These are phyloP conservation scores for Watsonalla cultraria DNA, from an alignment of 2,888 invertebrate species.

Conservation along the genomic window DNA sequence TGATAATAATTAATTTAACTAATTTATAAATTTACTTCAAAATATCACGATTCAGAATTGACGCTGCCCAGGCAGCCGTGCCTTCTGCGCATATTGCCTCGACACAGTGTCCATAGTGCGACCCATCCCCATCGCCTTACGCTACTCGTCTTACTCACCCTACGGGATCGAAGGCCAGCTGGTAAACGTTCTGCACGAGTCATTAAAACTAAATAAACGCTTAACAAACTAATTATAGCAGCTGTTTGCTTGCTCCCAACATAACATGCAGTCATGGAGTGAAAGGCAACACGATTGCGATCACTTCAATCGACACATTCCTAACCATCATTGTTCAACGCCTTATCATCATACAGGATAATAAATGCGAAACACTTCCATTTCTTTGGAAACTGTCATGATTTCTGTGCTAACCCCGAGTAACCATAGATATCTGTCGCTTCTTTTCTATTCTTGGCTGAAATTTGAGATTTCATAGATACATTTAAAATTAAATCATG, in stretches of 20 bases:
- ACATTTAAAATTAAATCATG: background rate
- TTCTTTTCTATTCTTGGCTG: no score
- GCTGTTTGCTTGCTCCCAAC: constrained; percentile 20
- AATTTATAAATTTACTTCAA: constrained; percentile 42
- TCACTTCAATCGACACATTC: constrained; percentile 16
- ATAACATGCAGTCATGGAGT: constrained; percentile 26
- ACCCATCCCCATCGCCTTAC: constrained; percentile 8
- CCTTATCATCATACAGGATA: background rate
- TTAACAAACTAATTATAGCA: constrained; percentile 13
- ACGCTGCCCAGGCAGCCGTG: constrained; percentile 39
- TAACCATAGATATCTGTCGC: no score
- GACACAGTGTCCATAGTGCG: constrained; percentile 5
- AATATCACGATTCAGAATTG: constrained; percentile 59
- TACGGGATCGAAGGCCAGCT: background rate
- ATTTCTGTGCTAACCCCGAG: no score
- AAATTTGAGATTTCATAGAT: background rate
- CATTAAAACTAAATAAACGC: constrained; percentile 12
- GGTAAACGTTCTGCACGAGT: constrained; percentile 2
- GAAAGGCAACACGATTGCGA: constrained; percentile 44
- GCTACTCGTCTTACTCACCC: constrained; percentile 8
- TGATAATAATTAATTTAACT: constrained; percentile 30
- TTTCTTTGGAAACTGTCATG: no score
- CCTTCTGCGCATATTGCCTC: constrained; percentile 23
- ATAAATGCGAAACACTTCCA: background rate
- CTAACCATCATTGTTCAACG: background rate